Base-by-base conservation (phyloP, 2,113 vertebrate genomes). In the Motacilla alba region DNA sequence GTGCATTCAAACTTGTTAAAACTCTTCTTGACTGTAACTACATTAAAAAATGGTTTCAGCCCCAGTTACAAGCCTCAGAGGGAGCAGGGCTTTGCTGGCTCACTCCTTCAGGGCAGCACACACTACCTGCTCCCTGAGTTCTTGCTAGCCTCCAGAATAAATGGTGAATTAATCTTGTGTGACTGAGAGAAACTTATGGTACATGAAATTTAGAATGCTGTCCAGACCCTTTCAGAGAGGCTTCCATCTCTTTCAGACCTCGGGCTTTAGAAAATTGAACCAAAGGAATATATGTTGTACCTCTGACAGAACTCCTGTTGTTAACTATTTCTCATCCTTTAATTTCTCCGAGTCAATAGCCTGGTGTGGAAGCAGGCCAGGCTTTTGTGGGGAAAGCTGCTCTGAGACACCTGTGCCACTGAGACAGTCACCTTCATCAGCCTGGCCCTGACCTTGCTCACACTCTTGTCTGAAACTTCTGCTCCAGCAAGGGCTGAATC, bases 201-300 rank as follows among this genome's bases (percentile, higher is more conserved):
- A 97, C 89, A 75, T 78, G 95, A 97, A 95, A 96, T 97, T 93
- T 94, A 97, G 96, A 96, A 95, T 92, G 93, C 94, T 97, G 93
- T 95, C 95, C 93, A 89, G 95, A 91, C 64, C 83, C 91, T 96
- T 97, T 95, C 94, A 78, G 87, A 90, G 95, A 87, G 47, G 89
- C 83, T 97, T 97, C 95, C 91, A 96, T 97, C 95, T 96, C 89
- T 94, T 95, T 95, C 95, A 97, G 91, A 95, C 96, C 96, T 95
- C 80, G 5, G 94, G 95, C 94, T 92, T 85, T 63, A 86, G 94
- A 94, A 96, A 97, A 97, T 92, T 92, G 96, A 96, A 96, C 94
- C 86, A 72, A 81, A 97, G 87, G 92, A 93, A 89, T 92, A n/a
- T 96, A 81, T 83, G 83, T 86, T 93, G 93, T 95, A 78, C 76